Evolutionary conservation across 2,113 vertebrate genomes (phyloP).

Genomic region (Prunella fulvescens): DNA sequence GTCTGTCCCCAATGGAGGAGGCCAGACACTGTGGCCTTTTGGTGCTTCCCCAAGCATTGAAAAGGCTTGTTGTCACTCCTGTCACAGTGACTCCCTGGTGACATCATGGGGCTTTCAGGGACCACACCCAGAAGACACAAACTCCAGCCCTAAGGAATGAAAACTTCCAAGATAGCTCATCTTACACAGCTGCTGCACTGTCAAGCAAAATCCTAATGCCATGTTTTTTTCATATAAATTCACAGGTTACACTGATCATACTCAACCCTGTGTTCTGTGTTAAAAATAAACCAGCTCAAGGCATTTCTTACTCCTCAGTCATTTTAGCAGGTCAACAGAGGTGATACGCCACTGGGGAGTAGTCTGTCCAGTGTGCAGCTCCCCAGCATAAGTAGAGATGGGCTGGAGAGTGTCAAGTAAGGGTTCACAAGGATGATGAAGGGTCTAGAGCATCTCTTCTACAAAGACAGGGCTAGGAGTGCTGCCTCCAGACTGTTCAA

Average conservation of each 20-base stretch:
- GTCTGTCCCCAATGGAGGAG: background rate
- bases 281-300: background rate
- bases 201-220: background rate
- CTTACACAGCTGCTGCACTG: rapidly evolving
- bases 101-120: background rate
- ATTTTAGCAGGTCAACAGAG: background rate
- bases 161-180: background rate
- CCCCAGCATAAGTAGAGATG: background rate
- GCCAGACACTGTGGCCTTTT: background rate
- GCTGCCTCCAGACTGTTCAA: background rate
- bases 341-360: background rate
- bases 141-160: too few relatives aligned
- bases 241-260: background rate
- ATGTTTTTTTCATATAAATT: background rate
- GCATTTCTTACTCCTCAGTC: background rate
- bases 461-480: background rate
- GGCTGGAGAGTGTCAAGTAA: background rate
- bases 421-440: background rate
- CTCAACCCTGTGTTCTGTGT: background rate
- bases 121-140: background rate
- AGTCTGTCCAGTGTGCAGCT: background rate
- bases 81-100: background rate
- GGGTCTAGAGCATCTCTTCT: background rate
- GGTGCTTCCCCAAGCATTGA: background rate
- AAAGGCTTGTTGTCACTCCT: rapidly evolving